Conservation (phyloP, 2,113 vertebrate species). For the Crotalus viridis region DNA sequence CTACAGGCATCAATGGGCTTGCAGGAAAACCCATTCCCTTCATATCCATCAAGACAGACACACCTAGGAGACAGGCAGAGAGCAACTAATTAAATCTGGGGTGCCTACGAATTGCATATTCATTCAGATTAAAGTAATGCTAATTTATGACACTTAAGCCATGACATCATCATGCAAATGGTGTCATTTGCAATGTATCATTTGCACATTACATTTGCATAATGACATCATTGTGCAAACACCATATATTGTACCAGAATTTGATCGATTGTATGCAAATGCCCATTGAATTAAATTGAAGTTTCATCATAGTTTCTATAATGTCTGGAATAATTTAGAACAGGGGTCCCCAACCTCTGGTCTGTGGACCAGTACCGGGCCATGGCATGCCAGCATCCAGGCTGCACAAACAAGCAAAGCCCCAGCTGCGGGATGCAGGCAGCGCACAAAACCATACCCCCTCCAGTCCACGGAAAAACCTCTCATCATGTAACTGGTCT, state of each 20-base stretch:
- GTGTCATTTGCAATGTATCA: not conserved
- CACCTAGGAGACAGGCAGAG: constrained; percentile 63
- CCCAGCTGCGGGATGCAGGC: no score
- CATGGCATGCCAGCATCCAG: no score
- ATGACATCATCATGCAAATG: not conserved
- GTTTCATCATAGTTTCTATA: not conserved
- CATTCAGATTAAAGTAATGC: not conserved
- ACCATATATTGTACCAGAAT: not conserved
- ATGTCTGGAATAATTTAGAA: not conserved
- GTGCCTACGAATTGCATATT: not conserved
- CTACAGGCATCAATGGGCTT: constrained; percentile 78
- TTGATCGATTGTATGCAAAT: not conserved
- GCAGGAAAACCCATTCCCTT: constrained; percentile 89
- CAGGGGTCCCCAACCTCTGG: no score
- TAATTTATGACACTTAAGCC: not conserved
- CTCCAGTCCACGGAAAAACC: no score
- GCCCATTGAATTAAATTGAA: not conserved
- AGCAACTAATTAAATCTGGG: not conserved
- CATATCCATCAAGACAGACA: constrained; percentile 72
- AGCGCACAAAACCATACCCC: no score
- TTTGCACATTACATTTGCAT: not conserved
- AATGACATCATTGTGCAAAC: not conserved
- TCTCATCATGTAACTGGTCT: no score
- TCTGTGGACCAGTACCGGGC: no score
- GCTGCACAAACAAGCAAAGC: no score